These are phyloP conservation scores for Anas bahamensis DNA, from an alignment of 2,797 vertebrate species.

Conservation along the genomic window DNA sequence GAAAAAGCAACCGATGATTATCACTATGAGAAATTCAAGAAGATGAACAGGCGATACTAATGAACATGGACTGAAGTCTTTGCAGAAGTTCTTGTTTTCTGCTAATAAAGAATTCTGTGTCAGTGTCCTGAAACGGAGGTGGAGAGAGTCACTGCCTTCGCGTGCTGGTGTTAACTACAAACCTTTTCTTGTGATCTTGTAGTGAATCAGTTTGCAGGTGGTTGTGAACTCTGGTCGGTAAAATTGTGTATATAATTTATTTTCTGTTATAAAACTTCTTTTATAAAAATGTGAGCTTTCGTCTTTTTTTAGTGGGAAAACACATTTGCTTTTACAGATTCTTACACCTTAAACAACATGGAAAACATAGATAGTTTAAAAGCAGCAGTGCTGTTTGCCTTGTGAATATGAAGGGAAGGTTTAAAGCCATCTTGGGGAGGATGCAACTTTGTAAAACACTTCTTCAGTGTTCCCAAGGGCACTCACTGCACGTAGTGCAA, in stretches of 20 bases:
- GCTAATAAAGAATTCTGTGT: background rate
- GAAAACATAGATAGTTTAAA: background rate
- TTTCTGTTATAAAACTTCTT: slow-evolving; percentile 35
- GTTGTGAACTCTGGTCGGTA: background rate
- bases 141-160: background rate
- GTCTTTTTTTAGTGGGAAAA: background rate
- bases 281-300: slow-evolving; percentile 36
- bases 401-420: background rate
- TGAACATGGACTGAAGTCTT: background rate
- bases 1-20: slow-evolving; percentile 99
- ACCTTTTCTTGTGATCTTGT: background rate
- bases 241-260: slow-evolving; percentile 30
- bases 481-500: too few species aligned
- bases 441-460: background rate
- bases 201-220: background rate
- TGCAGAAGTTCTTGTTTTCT: background rate
- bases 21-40: slow-evolving; percentile 99
- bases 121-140: background rate
- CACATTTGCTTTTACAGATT: background rate
- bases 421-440: background rate
- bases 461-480: too few species aligned
- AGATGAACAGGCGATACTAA: slow-evolving; percentile 94
- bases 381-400: background rate
- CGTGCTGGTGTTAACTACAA: background rate
- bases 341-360: background rate